A percentile compares a stretch with the other conserved stretches of the same genome.
Conservation (phyloP, 35 echinoderm and acorn worm species). For the Stichopus chloronotus region DNA sequence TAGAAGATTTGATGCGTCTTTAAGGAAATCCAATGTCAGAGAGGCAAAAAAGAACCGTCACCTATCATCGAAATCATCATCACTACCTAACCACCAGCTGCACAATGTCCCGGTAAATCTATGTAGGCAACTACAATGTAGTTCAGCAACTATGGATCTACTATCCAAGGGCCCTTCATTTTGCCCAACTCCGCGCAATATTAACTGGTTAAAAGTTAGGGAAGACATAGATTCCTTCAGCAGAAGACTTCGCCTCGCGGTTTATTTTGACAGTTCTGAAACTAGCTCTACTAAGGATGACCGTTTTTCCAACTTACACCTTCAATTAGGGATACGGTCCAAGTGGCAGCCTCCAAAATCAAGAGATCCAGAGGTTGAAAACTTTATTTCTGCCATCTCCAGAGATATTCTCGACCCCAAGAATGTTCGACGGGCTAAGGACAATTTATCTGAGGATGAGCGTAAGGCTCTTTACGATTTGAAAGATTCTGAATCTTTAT, state of each 20-base stretch:
- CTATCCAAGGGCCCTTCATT: neutral
- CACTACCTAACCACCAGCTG: neutral
- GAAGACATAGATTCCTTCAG: neutral
- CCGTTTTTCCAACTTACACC: conserved; percentile 13
- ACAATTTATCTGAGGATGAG: neutral
- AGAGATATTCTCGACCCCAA: neutral
- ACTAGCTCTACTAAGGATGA: conserved; percentile 4
- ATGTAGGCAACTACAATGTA: neutral
- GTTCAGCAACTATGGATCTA: conserved; percentile 1
- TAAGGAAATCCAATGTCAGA: neutral
- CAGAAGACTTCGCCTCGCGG: neutral
- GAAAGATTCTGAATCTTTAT: neutral
- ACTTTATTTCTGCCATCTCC: conserved; percentile 8
- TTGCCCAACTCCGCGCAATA: neutral
- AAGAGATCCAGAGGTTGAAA: neutral
- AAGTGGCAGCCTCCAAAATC: conserved; percentile 1
- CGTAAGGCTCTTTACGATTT: conserved; percentile 21
- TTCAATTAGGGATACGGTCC: neutral
- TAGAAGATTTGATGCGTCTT: conserved; percentile 10
- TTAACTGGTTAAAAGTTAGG: conserved; percentile 2
- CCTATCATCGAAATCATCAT: neutral
- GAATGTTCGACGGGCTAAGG: neutral
- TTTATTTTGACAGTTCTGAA: conserved; percentile 9
- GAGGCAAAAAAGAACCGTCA: neutral
- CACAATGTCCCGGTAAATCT: neutral